Percentiles rank a stretch among this genome's conserved stretches.
phyloP scores from a whole-genome alignment of 2,888 invertebrate species.

The Caenorhabditis sp. region DNA sequence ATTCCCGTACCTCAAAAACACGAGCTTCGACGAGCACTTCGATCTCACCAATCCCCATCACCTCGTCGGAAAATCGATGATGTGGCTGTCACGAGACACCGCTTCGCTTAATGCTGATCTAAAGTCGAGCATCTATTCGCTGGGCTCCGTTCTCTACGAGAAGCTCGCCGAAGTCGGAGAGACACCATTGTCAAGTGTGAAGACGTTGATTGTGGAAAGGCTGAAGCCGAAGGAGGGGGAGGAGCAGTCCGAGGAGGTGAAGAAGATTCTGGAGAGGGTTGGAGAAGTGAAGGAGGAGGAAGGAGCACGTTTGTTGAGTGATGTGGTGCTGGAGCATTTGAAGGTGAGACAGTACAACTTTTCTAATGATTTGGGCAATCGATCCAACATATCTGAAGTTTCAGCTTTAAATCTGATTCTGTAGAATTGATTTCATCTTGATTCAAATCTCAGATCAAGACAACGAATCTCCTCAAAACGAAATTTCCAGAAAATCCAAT shows the following conservation, averaged over 20 bases:
- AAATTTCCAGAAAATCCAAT: background rate
- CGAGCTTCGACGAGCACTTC: constrained; percentile 93
- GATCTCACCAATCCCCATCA: constrained; percentile 89
- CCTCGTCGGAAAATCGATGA: constrained; percentile 91
- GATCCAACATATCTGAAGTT: no score
- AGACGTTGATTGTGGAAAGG: constrained; percentile 37
- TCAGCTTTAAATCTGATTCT: no score
- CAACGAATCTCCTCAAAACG: background rate
- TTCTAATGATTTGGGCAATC: no score
- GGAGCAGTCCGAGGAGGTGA: constrained; percentile 49
- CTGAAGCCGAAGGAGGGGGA: constrained; percentile 40
- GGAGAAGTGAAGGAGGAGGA: constrained; percentile 34
- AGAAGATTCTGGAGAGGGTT: constrained; percentile 55
- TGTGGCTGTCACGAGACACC: constrained; percentile 76
- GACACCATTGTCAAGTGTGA: constrained; percentile 48
- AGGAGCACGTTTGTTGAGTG: constrained; percentile 40
- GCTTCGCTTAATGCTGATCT: constrained; percentile 41
- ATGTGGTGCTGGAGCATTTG: constrained; percentile 45
- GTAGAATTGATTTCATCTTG: no score
- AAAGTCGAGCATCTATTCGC: constrained; percentile 47
- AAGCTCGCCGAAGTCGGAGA: constrained; percentile 38
- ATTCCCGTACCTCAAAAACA: constrained; percentile 90
- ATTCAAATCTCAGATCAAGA: no score
- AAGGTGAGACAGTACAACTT: constrained; percentile 14
- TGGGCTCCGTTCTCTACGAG: constrained; percentile 67